phyloP scores from a whole-genome alignment of 2,113 vertebrate genomes.

The Cebidichthys violaceus region DNA sequence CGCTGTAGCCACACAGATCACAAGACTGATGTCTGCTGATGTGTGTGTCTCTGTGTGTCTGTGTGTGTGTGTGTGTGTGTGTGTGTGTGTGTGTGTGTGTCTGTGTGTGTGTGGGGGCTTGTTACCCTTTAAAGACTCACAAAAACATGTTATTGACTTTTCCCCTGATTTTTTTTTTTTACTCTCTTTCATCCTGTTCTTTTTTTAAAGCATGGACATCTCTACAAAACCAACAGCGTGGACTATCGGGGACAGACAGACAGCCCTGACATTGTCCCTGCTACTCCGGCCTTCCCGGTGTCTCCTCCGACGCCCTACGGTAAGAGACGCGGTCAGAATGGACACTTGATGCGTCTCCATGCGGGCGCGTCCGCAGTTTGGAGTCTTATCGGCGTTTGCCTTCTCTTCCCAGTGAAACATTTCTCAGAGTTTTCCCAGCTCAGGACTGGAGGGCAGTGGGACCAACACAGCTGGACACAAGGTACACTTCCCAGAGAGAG shows the following conservation, averaged over 20 bases:
- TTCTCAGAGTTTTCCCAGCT: conserved; percentile 69
- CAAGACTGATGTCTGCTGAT: conserved; percentile 69
- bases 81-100: conserved; percentile 31
- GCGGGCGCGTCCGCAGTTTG: conserved; percentile 18
- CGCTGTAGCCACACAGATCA: conserved; percentile 68
- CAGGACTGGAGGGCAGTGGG: conserved; percentile 55
- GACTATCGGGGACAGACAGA: conserved; percentile 66
- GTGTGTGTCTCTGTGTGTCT: conserved; percentile 39
- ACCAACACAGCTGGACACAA: conserved; percentile 73
- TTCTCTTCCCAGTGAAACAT: conserved; percentile 75
- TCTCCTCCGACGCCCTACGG: conserved; percentile 89
- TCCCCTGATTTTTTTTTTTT: not conserved
- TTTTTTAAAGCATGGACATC: conserved; percentile 69
- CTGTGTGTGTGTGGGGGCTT: conserved; percentile 20
- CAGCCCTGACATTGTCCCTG: conserved; percentile 62
- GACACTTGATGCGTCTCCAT: not conserved
- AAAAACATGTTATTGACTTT: conserved; percentile 9
- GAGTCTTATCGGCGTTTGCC: conserved; percentile 46
- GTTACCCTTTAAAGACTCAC: conserved; percentile 25
- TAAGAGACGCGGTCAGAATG: conserved; percentile 69
- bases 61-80: conserved; percentile 49
- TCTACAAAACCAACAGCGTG: conserved; percentile 61
- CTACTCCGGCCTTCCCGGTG: conserved; percentile 87
- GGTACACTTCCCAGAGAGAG: conserved; percentile 65
- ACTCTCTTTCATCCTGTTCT: not conserved